Base-by-base conservation (phyloP, 2,888 invertebrate genomes). In the Drosophila recens region DNA sequence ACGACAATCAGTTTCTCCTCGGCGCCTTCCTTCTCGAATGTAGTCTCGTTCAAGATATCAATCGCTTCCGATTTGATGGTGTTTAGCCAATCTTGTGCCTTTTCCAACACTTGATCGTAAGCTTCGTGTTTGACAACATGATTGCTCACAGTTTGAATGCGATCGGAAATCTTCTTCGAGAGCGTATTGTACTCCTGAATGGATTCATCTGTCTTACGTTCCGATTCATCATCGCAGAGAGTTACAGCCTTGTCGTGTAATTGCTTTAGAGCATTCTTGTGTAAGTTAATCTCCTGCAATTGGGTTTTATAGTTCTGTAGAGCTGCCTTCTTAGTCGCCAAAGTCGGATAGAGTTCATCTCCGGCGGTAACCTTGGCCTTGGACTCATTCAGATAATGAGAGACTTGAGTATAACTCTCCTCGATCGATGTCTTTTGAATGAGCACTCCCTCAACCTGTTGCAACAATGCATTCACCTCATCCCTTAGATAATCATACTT, bases 381-480 rank as follows among this genome's bases (percentile, higher is more conserved):
- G 0, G 95, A 95, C 81, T 97, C 97, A 62, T 94, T 94, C 33
- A 98, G 94, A 97, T 98, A 98, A 90, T 96, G 95, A 79, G 96
- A 95, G 8, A 98, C 95, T 94, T 98, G 97, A 51, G 96, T 95
- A 80, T 97, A 96, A 73, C 97, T 97, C 84, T 98, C 98, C 91
- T 98, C 98, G 91, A 98, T 97, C 1, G 98, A 97, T 4, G 97
- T 97, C 92, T 98, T 95, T 85, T 98, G 97, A 91, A 98, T 96
- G 72, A 98, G 94, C 42, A 97, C 96, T 0, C 96, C 96, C 93
- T 98, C 98, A 17, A 98, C 96, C 85, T 96, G 96, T 91, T 98
- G 97, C 78, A 97, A 95, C 1, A 97, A 95, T 15, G 95, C 95
- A 90, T 97, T 97, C 0, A 97, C 95, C 91, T 96, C 96, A 91